These are phyloP conservation scores for Hystrix cristata DNA, from an alignment of 2,113 vertebrate genomes.

Conservation along the genomic window DNA sequence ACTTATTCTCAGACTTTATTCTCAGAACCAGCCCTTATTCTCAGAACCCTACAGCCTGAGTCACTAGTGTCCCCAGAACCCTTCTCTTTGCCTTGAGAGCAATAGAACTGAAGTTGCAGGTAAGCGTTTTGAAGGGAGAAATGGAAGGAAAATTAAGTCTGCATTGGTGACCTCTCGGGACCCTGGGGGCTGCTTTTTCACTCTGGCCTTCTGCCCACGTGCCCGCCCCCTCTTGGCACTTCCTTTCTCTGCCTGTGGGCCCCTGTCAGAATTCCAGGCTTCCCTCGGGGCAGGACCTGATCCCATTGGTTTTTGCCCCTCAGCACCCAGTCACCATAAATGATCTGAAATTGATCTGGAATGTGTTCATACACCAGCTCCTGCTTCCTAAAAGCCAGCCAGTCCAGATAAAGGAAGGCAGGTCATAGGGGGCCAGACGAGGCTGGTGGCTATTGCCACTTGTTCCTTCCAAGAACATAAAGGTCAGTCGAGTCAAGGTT, in stretches of 20 bases:
- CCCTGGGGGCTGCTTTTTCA: neutral
- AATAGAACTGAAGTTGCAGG: neutral
- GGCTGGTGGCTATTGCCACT: neutral
- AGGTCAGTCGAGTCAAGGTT: neutral
- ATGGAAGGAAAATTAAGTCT: neutral
- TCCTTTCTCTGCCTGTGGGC: neutral
- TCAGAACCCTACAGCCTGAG: neutral
- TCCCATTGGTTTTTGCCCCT: neutral
- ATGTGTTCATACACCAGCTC: neutral
- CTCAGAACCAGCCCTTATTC: neutral
- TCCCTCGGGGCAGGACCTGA: neutral
- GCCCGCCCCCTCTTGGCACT: neutral
- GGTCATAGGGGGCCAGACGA: neutral
- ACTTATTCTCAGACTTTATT: too few species aligned
- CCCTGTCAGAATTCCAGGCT: neutral
- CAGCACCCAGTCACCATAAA: neutral
- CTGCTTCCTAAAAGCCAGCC: neutral
- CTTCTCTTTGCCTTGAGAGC: conserved; percentile 25
- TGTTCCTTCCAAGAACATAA: neutral
- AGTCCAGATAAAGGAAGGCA: neutral
- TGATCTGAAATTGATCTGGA: neutral
- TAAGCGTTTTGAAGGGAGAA: neutral
- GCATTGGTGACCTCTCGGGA: neutral
- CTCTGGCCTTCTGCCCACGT: neutral
- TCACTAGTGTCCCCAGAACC: neutral